Conservation (phyloP, 2,888 invertebrate genomes). For the Mimumesa dahlbomi region DNA sequence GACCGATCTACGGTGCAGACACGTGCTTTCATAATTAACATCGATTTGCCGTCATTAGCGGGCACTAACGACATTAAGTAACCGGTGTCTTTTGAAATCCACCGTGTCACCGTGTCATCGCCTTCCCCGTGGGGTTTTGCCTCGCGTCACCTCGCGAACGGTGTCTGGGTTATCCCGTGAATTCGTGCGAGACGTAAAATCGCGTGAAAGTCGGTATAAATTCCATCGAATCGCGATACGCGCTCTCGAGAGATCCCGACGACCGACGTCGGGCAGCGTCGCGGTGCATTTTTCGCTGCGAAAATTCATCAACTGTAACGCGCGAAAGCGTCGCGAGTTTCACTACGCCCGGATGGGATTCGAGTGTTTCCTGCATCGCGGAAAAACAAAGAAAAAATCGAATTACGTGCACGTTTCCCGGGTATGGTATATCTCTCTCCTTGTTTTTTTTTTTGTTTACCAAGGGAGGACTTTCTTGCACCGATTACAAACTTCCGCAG, state of each 20-base stretch:
- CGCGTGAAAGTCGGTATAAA: slow-evolving; percentile 48
- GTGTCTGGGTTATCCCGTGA: no score
- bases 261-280: slow-evolving; percentile 7
- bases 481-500: slow-evolving; percentile 18
- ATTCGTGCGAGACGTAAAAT: slow-evolving; percentile 21
- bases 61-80: slow-evolving; percentile 38
- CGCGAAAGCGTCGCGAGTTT: slow-evolving; percentile 39
- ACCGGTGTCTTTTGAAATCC: slow-evolving; percentile 24
- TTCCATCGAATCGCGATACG: slow-evolving; percentile 10
- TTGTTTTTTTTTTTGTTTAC: background rate
- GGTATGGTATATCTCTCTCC: background rate
- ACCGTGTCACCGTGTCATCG: slow-evolving; percentile 25
- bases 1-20: slow-evolving; percentile 2
- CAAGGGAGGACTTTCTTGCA: background rate
- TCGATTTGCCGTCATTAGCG: slow-evolving; percentile 51
- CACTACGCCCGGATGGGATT: background rate
- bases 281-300: slow-evolving; percentile 19
- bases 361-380: slow-evolving; percentile 4
- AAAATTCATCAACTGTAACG: slow-evolving; percentile 31
- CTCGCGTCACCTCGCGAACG: no score
- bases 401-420: background rate
- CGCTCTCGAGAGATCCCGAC: slow-evolving; percentile 41
- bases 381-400: background rate
- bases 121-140: background rate
- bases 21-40: slow-evolving; percentile 55